phyloP scores from a whole-genome alignment of 2,113 vertebrate genomes.

The Rhinolophus ferrumequinum region DNA sequence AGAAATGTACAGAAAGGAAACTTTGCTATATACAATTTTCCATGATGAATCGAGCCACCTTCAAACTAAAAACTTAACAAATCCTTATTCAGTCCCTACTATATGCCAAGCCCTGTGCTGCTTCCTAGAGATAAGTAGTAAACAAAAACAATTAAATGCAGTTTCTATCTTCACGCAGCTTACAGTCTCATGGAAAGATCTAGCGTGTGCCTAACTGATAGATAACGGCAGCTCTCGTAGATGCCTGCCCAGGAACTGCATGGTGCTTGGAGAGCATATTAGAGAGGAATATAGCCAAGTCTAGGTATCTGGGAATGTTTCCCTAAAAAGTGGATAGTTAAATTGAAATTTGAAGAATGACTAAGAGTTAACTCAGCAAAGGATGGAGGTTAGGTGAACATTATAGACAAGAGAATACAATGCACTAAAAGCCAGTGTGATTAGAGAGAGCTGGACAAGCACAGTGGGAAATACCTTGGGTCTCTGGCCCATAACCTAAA shows the following conservation, averaged over 20 bases:
- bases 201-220: background rate
- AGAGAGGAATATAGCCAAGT: background rate
- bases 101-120: background rate
- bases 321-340: background rate
- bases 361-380: background rate
- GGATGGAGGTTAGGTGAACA: background rate
- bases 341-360: background rate
- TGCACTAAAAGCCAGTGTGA: background rate
- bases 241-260: background rate
- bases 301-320: background rate
- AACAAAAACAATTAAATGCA: background rate
- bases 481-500: background rate
- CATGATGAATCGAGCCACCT: background rate
- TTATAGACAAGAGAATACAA: background rate
- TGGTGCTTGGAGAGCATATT: background rate
- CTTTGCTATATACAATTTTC: background rate
- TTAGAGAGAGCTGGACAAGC: background rate
- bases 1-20: background rate
- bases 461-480: background rate
- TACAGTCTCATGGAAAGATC: background rate
- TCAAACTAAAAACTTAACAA: background rate
- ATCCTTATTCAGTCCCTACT: background rate
- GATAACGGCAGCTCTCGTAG: background rate
- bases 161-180: background rate
- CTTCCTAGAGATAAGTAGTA: background rate